Evolutionary conservation across 2,888 invertebrate genomes (phyloP).

Genomic region (Chalcis sispes): DNA sequence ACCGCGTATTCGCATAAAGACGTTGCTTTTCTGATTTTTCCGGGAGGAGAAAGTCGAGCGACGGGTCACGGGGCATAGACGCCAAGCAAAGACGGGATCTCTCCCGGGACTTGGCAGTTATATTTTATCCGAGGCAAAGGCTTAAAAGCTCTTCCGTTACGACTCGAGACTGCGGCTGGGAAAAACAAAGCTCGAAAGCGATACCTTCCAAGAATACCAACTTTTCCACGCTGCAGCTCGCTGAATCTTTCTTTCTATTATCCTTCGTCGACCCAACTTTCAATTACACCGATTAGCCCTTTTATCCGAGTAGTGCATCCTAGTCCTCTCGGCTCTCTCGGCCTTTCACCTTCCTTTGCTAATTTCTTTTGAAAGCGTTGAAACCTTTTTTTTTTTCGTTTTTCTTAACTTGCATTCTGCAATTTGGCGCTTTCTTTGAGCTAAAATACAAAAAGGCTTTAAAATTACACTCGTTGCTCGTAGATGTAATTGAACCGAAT

Average conservation of each 20-base stretch:
- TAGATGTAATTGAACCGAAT: too few relatives aligned
- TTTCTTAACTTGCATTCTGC: too few relatives aligned
- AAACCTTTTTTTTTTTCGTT: too few relatives aligned
- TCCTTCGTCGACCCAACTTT: not conserved
- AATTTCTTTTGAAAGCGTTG: too few relatives aligned
- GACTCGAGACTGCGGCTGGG: too few relatives aligned
- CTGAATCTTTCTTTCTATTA: conserved; percentile 24
- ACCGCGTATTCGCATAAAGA: conserved; percentile 34
- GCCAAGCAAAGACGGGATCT: conserved; percentile 11
- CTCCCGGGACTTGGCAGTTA: conserved; percentile 35
- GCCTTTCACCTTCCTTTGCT: too few relatives aligned
- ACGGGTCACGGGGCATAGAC: not conserved
- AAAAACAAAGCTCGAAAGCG: conserved; percentile 23
- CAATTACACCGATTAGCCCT: conserved; percentile 41
- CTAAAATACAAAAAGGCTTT: too few relatives aligned
- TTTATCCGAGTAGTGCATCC: too few relatives aligned
- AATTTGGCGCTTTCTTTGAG: too few relatives aligned
- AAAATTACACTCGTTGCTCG: too few relatives aligned
- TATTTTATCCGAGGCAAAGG: conserved; percentile 26
- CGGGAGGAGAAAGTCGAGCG: conserved; percentile 3
- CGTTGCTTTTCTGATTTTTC: conserved; percentile 46
- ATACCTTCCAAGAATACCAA: conserved; percentile 4
- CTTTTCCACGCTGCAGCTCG: not conserved
- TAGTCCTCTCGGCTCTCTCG: too few relatives aligned
- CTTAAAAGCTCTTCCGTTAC: not conserved